Evolutionary conservation across 2,797 vertebrate species (phyloP), one percentile per base, ranked within the genome.

Genomic region (Hydrophis major): DNA sequence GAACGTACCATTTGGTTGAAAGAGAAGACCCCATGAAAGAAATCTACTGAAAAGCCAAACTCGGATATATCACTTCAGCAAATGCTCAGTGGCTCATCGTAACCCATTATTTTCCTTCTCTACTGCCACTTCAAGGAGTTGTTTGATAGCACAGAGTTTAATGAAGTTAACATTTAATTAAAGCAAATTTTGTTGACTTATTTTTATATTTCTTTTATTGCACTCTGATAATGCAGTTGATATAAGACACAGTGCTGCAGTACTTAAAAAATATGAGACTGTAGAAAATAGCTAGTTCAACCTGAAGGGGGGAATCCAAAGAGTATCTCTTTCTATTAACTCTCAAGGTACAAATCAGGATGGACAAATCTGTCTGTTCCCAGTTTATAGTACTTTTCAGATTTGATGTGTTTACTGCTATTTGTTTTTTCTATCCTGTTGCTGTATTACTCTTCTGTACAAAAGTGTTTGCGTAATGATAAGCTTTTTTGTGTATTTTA

Each of bases 61-160:
- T 32, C 87, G 18, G 87, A 10, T 55, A 32, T 57, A 5, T 32
- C 5, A 28, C 60, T 53, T 89, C 57, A 60, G 42, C 1, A 4
- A 32, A 60, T 18, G 59, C 93, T 92, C 0, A 59, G 60, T 1
- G 3, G 87, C 93, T 94, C 93, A 96, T 0, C 93, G 93, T 93
- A 93, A 93, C 83, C 87, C 78, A 61, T 27, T 14, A 32, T 92
- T 93, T 63, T 94, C 94, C 63, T 92, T 94, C n/a, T 0, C 8
- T 91, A 27, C 94, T 95, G 93, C 90, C 57, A 1, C 25, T 6
- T n/a, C 20, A 61, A 56, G 0, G 60, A 25, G 0, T 0, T 0
- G 78, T 91, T 89, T 8, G 2, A 83, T 93, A 93, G 94, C 86
- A 56, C 27, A 50, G 22, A 61, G 56, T 69, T 83, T 14, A 93